These are phyloP conservation scores for Drosophila rellima DNA, from an alignment of 2,888 invertebrate species.

Conservation along the genomic window DNA sequence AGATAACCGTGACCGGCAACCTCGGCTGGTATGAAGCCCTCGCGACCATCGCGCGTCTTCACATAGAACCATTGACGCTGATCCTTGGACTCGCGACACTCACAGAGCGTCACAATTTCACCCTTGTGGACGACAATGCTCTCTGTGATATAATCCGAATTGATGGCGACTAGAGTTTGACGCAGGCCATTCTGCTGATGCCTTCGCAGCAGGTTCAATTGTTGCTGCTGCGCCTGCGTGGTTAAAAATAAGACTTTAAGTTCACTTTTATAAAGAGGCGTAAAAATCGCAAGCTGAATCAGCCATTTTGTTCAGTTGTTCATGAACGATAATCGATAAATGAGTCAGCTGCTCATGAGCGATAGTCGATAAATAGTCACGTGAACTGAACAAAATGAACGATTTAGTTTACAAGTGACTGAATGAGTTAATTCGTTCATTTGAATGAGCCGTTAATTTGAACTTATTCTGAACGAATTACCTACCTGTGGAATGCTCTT, in stretches of 20 bases:
- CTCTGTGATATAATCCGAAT: conserved; percentile 88
- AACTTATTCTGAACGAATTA: background rate
- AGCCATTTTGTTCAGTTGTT: background rate
- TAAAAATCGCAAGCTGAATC: background rate
- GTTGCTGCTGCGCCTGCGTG: conserved; percentile 32
- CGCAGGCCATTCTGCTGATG: conserved; percentile 86
- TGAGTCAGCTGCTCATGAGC: background rate
- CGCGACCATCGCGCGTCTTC: conserved; percentile 89
- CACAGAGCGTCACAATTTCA: conserved; percentile 91
- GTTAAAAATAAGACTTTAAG: background rate
- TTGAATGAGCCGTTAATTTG: background rate
- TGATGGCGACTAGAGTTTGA: conserved; percentile 90
- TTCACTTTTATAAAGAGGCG: background rate
- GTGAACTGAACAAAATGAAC: too few species aligned
- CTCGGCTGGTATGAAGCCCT: conserved; percentile 92
- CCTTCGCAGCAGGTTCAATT: conserved; percentile 65
- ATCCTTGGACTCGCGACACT: conserved; percentile 87
- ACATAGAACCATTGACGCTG: conserved; percentile 92
- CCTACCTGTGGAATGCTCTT: conserved; percentile 59
- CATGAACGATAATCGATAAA: background rate
- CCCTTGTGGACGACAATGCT: conserved; percentile 90
- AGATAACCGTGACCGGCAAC: conserved; percentile 93
- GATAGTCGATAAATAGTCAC: too few species aligned
- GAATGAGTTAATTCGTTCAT: background rate
- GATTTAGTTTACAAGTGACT: too few species aligned